Evolutionary conservation across 2,888 invertebrate genomes (phyloP).

Genomic region (Hypena proboscidalis): DNA sequence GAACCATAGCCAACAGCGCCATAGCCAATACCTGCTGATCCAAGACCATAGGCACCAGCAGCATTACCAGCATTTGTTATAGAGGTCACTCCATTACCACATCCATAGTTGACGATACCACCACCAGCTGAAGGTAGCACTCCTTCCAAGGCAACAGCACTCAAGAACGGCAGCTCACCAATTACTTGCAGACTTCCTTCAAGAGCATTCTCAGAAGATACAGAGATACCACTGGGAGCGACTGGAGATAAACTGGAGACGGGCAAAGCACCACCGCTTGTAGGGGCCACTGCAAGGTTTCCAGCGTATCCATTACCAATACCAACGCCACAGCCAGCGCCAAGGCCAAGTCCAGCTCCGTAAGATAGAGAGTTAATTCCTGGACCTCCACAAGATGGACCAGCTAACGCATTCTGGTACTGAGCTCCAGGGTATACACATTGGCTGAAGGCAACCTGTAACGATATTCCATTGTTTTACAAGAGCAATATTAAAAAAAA

Average conservation of each 20-base stretch:
- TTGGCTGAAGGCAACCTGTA: too few species aligned
- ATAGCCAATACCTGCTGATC: constrained; percentile 14
- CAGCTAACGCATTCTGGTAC: too few species aligned
- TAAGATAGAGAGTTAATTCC: too few species aligned
- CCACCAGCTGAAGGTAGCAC: constrained; percentile 51
- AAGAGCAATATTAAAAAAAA: too few species aligned
- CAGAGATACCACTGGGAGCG: constrained; percentile 17
- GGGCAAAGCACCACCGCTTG: constrained; percentile 35
- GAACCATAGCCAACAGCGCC: constrained; percentile 7
- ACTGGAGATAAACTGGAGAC: constrained; percentile 24
- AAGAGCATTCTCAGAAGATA: constrained; percentile 14
- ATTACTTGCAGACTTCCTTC: constrained; percentile 11
- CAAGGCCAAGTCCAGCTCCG: neutral
- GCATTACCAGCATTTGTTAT: constrained; percentile 32
- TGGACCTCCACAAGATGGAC: too few species aligned
- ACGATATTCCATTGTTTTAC: too few species aligned
- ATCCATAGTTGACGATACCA: constrained; percentile 51
- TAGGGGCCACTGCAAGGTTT: constrained; percentile 3
- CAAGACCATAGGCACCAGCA: constrained; percentile 16
- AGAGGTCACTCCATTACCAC: constrained; percentile 46
- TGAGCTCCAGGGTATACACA: too few species aligned
- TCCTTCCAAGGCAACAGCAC: constrained; percentile 48
- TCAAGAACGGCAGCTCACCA: constrained; percentile 23
- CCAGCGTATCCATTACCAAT: constrained; percentile 3
- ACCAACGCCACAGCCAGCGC: neutral